phyloP scores from a whole-genome alignment of 1,140 invertebrate species.

The Drosophila pseudoananassae region DNA sequence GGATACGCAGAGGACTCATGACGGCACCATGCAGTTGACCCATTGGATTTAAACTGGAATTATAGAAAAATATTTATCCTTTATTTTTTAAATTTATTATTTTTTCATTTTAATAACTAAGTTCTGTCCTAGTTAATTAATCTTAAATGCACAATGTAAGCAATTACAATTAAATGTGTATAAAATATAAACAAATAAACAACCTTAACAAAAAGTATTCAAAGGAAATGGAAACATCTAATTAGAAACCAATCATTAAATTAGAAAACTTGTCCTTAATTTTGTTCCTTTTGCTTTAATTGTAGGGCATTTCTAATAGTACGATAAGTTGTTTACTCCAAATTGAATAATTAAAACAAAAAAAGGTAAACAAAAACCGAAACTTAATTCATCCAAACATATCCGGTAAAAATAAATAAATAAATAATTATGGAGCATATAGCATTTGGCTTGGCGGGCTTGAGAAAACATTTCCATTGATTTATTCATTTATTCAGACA shows the following conservation, averaged over 20 bases:
- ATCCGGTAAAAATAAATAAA: slow-evolving; percentile 64
- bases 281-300: slow-evolving; percentile 20
- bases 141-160: slow-evolving; percentile 35
- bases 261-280: not conserved
- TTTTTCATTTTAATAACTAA: not conserved
- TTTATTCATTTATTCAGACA: slow-evolving; percentile 74
- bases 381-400: slow-evolving; percentile 39
- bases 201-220: not conserved
- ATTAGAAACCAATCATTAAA: not conserved
- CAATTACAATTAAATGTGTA: slow-evolving; percentile 43
- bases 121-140: not conserved
- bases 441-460: slow-evolving; percentile 14
- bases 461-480: slow-evolving; percentile 32
- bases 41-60: slow-evolving; percentile 90
- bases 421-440: slow-evolving; percentile 33
- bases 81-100: too few species aligned
- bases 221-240: not conserved
- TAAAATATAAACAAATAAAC: slow-evolving; percentile 14
- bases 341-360: not conserved
- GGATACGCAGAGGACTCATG: slow-evolving; percentile 90
- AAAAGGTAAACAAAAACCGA: slow-evolving; percentile 26
- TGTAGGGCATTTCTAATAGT: slow-evolving; percentile 45
- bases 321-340: slow-evolving; percentile 22
- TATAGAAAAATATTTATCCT: not conserved
- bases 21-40: slow-evolving; percentile 92